Base-by-base conservation (phyloP, 92 coral and sea anemone species). In the Montipora capitata region DNA sequence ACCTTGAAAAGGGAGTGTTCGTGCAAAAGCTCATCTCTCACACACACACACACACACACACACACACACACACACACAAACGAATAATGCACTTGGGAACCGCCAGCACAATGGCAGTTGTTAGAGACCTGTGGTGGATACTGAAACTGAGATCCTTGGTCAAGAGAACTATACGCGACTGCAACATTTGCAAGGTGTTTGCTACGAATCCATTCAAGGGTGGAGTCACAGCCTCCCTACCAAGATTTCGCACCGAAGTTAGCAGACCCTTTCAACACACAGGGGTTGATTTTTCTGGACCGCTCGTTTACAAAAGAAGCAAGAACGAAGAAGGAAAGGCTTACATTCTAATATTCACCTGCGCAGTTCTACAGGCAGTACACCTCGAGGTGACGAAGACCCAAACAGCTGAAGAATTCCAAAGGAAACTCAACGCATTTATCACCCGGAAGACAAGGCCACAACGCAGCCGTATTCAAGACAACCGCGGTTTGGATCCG, bases 121-220 rank as follows among this genome's bases (percentile, higher is more conserved):
- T 86, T 6, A 77, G 90, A 2, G 78, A 87, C 10, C 18, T 40
- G 9, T 87, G 90, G 80, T 79, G 93, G 91, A 80, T 90, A 9
- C 91, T 84, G 2, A 44, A 67, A 62, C 68, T 72, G 49, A 66
- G 87, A 72, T 38, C 83, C 68, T 61, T 72, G 68, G 91, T 91
- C 11, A 91, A 91, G 91, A 85, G 45, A 72, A 71, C 73, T 13
- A 78, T 90, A 16, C 68, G 76, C 68, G 54, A 59, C 20, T 89
- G 90, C 86, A 84, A 84, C 52, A 57, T 62, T 14, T 91, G 94
- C 88, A 91, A 91, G 63, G 90, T 85, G 52, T 90, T 90, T 52
- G 20, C 75, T 44, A 72, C 85, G 4, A 90, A 68, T 20, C 90
- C 93, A 9, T 78, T 27, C 20, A 76, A 54, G 54, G n/a, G 27